phyloP scores from a whole-genome alignment of 2,888 invertebrate species.

The Drosophila paramelanica region DNA sequence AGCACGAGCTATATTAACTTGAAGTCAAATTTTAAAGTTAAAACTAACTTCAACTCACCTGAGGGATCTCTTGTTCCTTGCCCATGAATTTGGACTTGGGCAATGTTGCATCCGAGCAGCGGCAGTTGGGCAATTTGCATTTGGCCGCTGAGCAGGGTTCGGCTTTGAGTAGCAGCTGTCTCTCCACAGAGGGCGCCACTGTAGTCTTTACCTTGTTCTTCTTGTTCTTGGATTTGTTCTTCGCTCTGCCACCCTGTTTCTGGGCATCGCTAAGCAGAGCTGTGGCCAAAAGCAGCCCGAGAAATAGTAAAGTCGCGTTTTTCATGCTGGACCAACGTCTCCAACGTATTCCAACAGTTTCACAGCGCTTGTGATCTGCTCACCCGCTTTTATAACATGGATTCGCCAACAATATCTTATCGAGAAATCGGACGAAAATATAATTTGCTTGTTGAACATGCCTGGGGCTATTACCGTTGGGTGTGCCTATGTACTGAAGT shows the following conservation, averaged over 20 bases:
- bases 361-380: background rate
- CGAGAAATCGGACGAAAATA: slow-evolving; percentile 35
- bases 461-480: slow-evolving; percentile 17
- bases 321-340: slow-evolving; percentile 48
- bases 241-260: slow-evolving; percentile 46
- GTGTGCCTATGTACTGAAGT: slow-evolving; percentile 45
- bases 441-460: slow-evolving; percentile 62
- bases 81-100: slow-evolving; percentile 72
- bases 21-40: too few relatives aligned
- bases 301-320: slow-evolving; percentile 42
- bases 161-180: slow-evolving; percentile 47
- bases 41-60: slow-evolving; percentile 58
- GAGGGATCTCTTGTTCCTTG: slow-evolving; percentile 78
- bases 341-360: slow-evolving; percentile 13
- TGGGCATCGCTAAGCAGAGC: slow-evolving; percentile 35
- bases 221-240: slow-evolving; percentile 42
- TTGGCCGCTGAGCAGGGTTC: slow-evolving; percentile 62
- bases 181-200: slow-evolving; percentile 2
- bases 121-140: slow-evolving; percentile 80
- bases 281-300: slow-evolving; percentile 52
- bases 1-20: too few relatives aligned
- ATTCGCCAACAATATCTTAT: slow-evolving; percentile 47
- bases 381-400: slow-evolving; percentile 45
- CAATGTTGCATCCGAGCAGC: slow-evolving; percentile 78
- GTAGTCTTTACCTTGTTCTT: slow-evolving; percentile 51